Percentiles rank a stretch among this genome's conserved stretches.
Evolutionary conservation across 2,797 vertebrate genomes (phyloP).

Genomic region (Peromyscus melanophrys): DNA sequence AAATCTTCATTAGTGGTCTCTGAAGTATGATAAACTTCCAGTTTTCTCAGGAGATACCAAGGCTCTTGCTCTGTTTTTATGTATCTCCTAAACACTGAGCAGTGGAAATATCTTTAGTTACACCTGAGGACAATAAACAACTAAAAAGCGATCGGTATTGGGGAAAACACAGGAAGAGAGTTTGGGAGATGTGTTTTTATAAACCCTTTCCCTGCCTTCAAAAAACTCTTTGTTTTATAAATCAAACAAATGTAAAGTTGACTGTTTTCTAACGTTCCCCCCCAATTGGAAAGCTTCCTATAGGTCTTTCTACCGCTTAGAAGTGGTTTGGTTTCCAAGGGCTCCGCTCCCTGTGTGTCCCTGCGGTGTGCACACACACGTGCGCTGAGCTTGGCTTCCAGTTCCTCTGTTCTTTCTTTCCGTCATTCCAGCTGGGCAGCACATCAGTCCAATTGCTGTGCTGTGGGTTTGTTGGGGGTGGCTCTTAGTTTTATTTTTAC

Average conservation of each 20-base stretch:
- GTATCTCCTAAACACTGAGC: conserved; percentile 36
- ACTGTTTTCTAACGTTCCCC: not conserved
- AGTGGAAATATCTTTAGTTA: not conserved
- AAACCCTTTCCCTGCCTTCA: not conserved
- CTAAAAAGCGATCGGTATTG: not conserved
- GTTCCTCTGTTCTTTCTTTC: not conserved
- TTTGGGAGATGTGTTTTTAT: not conserved
- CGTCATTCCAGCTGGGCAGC: not conserved
- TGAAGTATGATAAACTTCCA: conserved; percentile 36
- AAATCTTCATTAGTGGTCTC: conserved; percentile 20
- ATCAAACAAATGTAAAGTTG: conserved; percentile 4
- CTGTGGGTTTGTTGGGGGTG: not conserved
- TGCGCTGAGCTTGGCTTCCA: not conserved
- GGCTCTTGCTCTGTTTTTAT: not conserved
- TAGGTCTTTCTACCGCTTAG: not conserved
- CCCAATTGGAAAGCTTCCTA: not conserved
- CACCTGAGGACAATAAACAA: not conserved
- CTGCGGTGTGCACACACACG: not conserved
- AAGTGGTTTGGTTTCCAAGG: not conserved
- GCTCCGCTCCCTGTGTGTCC: not conserved
- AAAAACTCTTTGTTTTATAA: not conserved
- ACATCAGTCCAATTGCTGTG: not conserved
- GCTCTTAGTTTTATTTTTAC: not conserved
- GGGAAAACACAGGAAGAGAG: not conserved
- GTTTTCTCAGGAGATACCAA: conserved; percentile 5